Percentiles rank a stretch among this genome's conserved stretches.
phyloP scores from a whole-genome alignment of 2,797 vertebrate genomes.

The Rachycentron canadum region DNA sequence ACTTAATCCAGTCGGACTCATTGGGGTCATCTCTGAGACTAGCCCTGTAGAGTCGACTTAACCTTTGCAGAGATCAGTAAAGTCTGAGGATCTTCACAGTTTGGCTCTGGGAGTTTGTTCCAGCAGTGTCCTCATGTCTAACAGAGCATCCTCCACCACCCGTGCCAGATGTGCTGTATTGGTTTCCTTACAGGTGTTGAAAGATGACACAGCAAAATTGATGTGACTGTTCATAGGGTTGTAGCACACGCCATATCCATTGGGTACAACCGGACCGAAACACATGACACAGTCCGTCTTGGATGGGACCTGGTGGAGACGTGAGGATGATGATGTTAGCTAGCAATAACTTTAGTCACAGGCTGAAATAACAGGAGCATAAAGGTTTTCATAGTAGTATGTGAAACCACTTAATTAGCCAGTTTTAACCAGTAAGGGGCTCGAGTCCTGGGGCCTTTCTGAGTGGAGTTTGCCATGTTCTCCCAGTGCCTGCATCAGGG shows the following conservation, averaged over 20 bases:
- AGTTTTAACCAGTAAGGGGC: background rate
- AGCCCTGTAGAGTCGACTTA: background rate
- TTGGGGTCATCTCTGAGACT: background rate
- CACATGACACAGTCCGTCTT: slow-evolving; percentile 92
- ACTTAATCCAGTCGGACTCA: no score
- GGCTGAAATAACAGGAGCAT: no score
- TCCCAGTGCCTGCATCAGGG: no score
- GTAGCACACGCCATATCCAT: slow-evolving; percentile 96
- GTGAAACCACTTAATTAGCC: background rate
- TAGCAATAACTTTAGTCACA: no score
- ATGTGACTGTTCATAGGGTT: slow-evolving; percentile 95
- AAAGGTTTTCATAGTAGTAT: no score
- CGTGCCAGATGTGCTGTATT: slow-evolving; percentile 84
- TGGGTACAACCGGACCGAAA: slow-evolving; percentile 92
- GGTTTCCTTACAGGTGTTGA: slow-evolving; percentile 92
- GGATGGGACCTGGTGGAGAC: slow-evolving; percentile 79
- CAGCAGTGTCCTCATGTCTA: slow-evolving; percentile 91
- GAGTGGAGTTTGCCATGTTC: no score
- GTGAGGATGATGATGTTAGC: background rate
- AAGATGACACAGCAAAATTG: slow-evolving; percentile 95
- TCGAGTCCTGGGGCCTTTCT: background rate
- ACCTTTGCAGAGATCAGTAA: background rate
- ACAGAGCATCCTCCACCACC: slow-evolving; percentile 87
- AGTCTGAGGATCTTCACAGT: slow-evolving; percentile 79
- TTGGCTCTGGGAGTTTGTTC: slow-evolving; percentile 89